Conservation (phyloP, 2,888 invertebrate genomes). For the Drosophila nr. medialis region DNA sequence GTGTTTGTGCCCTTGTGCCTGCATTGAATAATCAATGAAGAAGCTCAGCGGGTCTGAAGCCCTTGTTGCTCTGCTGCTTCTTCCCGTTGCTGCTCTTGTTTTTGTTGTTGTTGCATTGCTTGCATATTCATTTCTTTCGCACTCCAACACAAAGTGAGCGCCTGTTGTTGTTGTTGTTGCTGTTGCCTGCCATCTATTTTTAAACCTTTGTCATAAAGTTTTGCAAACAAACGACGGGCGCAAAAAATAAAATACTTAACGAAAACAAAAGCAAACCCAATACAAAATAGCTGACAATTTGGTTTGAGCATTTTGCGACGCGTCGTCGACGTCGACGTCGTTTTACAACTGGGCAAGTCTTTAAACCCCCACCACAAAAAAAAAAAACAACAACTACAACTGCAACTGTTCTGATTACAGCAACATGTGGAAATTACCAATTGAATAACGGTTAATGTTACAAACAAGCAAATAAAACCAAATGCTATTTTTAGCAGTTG, state of each 20-base stretch:
- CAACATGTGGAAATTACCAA: conserved; percentile 16
- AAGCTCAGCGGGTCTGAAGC: conserved; percentile 29
- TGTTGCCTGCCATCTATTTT: conserved; percentile 61
- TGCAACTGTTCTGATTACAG: conserved; percentile 13
- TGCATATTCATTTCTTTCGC: conserved; percentile 52
- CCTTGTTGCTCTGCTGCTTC: conserved; percentile 25
- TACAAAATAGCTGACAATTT: conserved; percentile 59
- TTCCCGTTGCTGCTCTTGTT: conserved; percentile 26
- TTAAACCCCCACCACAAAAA: conserved; percentile 9
- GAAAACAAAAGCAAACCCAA: conserved; percentile 19
- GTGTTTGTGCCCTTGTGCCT: conserved; percentile 52
- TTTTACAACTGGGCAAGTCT: conserved; percentile 70
- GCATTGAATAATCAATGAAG: conserved; percentile 67
- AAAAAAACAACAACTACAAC: background rate
- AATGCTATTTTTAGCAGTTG: background rate
- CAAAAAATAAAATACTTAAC: conserved; percentile 39
- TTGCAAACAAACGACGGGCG: conserved; percentile 66
- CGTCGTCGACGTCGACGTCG: conserved; percentile 31
- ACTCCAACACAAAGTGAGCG: conserved; percentile 34
- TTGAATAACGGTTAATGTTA: conserved; percentile 11
- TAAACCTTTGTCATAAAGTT: conserved; percentile 77
- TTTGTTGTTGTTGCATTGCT: conserved; percentile 37
- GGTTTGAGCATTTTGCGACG: conserved; percentile 56
- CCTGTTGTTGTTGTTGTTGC: conserved; percentile 24
- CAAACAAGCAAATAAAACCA: background rate